Evolutionary conservation across 2,797 vertebrate species (phyloP), one percentile per base, ranked within the genome.

Genomic region (Nannoperca australis): DNA sequence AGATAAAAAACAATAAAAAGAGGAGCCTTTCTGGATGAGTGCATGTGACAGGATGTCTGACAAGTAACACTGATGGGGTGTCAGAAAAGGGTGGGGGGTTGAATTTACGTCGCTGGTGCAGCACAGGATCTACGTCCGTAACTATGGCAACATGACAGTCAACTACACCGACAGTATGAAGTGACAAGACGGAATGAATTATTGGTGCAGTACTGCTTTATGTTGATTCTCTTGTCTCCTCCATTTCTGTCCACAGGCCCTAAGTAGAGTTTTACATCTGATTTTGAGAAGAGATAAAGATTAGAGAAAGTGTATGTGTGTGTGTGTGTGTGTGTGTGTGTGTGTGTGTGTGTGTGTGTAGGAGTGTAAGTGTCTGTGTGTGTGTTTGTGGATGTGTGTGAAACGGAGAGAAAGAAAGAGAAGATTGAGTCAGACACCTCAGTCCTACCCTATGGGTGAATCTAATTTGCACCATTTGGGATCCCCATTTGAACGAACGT

Each of bases 131-230:
- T 86, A 60, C 76, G 73, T 76, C 65, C 8, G 72, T 90, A 78
- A 89, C 87, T 87, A 89, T 91, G 81, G 85, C 80, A 90, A 92
- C 85, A 79, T 86, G 80, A 87, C 76, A 81, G 64, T 87, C 76
- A 88, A 84, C 82, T 87, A 92, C 82, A 91, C 81, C 44, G 62
- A 96, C 93, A 95, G 93, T 92, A 92, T 91, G 93, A 92, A 94
- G 94, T 91, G 87, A 96, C 88, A 85, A 95, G 77, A 88, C 61
- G 53, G 78, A 65, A 82, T 86, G 83, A 81, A 75, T 85, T 79
- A 78, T 69, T 78, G 75, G 79, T 73, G 77, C 62, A 60, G 47
- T 15, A 40, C 56, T 62, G 71, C 44, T 72, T 78, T 30, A 51
- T 45, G 30, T 55, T 18, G 27, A 70, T 59, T 73, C 59, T 71